Base-by-base conservation (phyloP, 2,113 vertebrate species). In the Ammodytes marinus region DNA sequence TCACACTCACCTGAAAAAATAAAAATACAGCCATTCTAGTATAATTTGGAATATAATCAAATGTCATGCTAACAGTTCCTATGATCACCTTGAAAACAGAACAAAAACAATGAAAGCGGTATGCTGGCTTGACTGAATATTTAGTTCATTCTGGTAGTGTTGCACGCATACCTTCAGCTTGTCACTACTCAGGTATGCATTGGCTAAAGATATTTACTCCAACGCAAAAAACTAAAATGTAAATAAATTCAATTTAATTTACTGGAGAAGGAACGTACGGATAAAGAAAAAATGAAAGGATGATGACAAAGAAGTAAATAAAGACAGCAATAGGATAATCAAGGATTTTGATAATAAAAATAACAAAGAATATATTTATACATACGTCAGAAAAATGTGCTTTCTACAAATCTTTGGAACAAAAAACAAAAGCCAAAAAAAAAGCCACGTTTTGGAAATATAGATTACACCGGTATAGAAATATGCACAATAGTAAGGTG, bases 381-480 rank as follows among this genome's bases (percentile, higher is more conserved):
- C 91, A 89, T 83, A 94, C 72, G 77, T 86, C 88, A 86, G 85
- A 93, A 90, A 92, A 92, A 92, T 94, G 91, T 92, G 93, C 93
- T 93, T 91, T 92, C 92, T 92, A 94, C 87, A 93, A 94, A 92
- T 94, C 93, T 94, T 95, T 94, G 94, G 93, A 95, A 93, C 93
- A 82, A 93, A 94, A 27, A 93, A 91, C 78, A 91, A 91, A 92
- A 85, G 76, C 69, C 76, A 83, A 91, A 93, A 77, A 27, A 88
- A 90, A 90, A 92, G 91, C 91, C 91, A 93, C 90, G 37, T 86
- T 84, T 89, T 89, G 82, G 87, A 93, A 93, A 93, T 87, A 88
- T 82, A 91, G 91, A 88, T 80, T 91, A 93, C 88, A 92, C 92
- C 77, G 46, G 84, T 91, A 90, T 90, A 92, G 90, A 95, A 93